Evolutionary conservation across 2,797 vertebrate genomes (phyloP).

Genomic region (Rhodeus uyekii): DNA sequence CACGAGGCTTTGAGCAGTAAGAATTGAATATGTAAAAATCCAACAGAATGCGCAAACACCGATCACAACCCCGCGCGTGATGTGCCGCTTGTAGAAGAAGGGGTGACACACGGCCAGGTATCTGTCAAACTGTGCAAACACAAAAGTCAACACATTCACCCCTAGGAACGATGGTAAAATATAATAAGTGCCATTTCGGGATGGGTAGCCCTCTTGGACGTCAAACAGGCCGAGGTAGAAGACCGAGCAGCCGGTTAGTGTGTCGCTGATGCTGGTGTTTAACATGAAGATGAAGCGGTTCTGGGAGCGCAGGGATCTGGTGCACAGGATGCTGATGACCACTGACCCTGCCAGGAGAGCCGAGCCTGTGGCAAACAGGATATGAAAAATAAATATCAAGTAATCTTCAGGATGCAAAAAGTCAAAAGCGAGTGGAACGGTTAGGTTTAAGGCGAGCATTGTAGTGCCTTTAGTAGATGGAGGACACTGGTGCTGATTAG

Average conservation of each 20-base stretch:
- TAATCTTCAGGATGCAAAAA: constrained; percentile 73
- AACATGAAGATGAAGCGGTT: constrained; percentile 84
- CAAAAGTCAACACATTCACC: constrained; percentile 79
- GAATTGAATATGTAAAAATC: constrained; percentile 75
- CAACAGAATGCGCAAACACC: constrained; percentile 74
- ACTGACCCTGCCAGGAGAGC: constrained; percentile 76
- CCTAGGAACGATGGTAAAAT: constrained; percentile 81
- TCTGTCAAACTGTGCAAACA: constrained; percentile 81
- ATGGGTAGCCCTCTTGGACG: constrained; percentile 79
- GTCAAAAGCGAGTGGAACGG: constrained; percentile 72
- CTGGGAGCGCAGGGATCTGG: constrained; percentile 70
- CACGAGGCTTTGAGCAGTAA: constrained; percentile 75
- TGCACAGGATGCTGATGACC: constrained; percentile 70
- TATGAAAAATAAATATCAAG: constrained; percentile 76
- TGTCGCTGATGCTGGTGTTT: constrained; percentile 83
- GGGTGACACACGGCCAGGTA: constrained; percentile 79
- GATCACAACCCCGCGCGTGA: constrained; percentile 67
- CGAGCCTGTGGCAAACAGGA: constrained; percentile 73
- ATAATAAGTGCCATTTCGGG: constrained; percentile 75
- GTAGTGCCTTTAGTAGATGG: background rate
- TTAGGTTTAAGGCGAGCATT: constrained; percentile 59
- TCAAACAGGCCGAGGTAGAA: constrained; percentile 82
- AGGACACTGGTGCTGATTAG: background rate
- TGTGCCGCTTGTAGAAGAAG: constrained; percentile 76
- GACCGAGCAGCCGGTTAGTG: constrained; percentile 76